Percentiles rank a stretch among this genome's conserved stretches.
Evolutionary conservation across 2,113 vertebrate species (phyloP).

Genomic region (Pituophis catenifer): DNA sequence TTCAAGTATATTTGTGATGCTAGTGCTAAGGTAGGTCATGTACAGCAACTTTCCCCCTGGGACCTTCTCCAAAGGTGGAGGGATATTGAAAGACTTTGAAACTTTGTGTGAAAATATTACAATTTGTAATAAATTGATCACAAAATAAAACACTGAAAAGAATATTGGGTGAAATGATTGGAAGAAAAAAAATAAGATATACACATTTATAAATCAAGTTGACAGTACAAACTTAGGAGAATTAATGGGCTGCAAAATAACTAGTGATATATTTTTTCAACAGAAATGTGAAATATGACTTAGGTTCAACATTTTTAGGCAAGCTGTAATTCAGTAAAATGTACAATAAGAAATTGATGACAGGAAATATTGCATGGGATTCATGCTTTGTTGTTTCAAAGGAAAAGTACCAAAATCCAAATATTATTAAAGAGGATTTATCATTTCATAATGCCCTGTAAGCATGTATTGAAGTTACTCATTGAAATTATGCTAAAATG

Average conservation of each 20-base stretch:
- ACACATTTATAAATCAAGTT: slow-evolving; percentile 37
- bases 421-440: not conserved
- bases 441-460: not conserved
- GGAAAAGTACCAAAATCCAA: not conserved
- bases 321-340: slow-evolving; percentile 41
- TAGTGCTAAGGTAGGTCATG: not conserved
- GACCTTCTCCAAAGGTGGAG: not conserved
- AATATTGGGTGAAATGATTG: not conserved
- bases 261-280: slow-evolving; percentile 16
- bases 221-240: slow-evolving; percentile 27
- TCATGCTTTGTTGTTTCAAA: not conserved
- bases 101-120: not conserved
- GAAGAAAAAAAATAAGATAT: slow-evolving; percentile 18
- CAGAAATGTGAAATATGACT: slow-evolving; percentile 34
- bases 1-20: not conserved
- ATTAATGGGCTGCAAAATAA: slow-evolving; percentile 55
- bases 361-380: not conserved
- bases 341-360: slow-evolving; percentile 31
- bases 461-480: not conserved
- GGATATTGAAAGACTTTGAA: not conserved
- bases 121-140: slow-evolving; percentile 1
- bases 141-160: slow-evolving; percentile 11
- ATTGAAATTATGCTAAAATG: not conserved
- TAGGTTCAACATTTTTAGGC: slow-evolving; percentile 42
- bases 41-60: not conserved